These are phyloP conservation scores for Isaurus tuberculatus DNA, from an alignment of 92 coral and sea anemone genomes.

Conservation along the genomic window DNA sequence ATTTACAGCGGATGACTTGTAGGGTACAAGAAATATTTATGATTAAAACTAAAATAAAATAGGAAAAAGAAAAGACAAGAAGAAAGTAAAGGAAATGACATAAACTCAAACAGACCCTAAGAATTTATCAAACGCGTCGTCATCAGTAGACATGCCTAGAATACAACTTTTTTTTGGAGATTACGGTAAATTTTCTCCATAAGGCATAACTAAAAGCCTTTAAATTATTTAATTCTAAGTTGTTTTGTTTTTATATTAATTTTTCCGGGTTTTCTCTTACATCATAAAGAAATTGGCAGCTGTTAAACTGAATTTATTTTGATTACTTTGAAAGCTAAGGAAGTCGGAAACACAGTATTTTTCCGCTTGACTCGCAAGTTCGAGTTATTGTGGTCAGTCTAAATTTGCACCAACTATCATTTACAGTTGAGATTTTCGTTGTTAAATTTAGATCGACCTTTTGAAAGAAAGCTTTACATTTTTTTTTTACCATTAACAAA, in stretches of 20 bases:
- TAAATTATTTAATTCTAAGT: neutral
- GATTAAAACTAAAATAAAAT: no score
- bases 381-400: neutral
- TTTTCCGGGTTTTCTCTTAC: neutral
- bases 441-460: neutral
- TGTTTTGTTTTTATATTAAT: neutral
- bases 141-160: no score
- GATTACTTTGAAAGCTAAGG: neutral
- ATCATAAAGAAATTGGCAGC: neutral
- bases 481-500: neutral
- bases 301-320: neutral
- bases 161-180: no score
- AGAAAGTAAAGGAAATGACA: no score
- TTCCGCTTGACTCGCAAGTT: neutral
- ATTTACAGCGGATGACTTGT: no score
- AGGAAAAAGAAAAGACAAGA: no score
- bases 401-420: neutral
- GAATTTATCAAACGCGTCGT: no score
- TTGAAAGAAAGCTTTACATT: neutral
- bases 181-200: no score
- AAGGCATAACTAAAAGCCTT: neutral
- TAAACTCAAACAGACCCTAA: no score
- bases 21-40: no score
- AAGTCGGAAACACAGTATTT: neutral
- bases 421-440: neutral